phyloP scores from a whole-genome alignment of 2,797 vertebrate species.

The Euphonia xanthogaster region DNA sequence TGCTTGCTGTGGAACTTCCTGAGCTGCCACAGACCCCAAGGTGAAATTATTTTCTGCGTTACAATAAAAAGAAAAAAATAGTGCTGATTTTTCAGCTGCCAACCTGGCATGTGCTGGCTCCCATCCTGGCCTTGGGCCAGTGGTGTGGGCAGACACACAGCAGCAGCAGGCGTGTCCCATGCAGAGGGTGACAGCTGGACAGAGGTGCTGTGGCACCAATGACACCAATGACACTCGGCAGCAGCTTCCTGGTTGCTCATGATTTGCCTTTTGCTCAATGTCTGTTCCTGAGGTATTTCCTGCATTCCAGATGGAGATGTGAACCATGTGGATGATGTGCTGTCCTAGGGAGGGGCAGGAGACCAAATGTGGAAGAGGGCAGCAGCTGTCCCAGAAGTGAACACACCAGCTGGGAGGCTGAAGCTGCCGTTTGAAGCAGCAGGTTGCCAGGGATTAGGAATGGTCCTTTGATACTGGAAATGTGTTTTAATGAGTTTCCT shows the following conservation, averaged over 20 bases:
- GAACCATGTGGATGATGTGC: background rate
- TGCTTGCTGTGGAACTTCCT: background rate
- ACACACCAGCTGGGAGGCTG: background rate
- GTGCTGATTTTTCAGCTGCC: background rate
- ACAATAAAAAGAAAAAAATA: background rate
- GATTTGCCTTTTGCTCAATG: background rate
- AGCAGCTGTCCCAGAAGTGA: background rate
- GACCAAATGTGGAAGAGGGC: background rate
- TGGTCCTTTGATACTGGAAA: background rate
- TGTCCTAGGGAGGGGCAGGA: background rate
- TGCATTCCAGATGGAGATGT: background rate
- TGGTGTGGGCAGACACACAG: background rate
- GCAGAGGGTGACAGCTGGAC: background rate
- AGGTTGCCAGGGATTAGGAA: background rate
- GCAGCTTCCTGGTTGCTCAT: fast-evolving
- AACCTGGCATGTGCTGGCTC: background rate
- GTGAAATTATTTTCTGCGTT: background rate
- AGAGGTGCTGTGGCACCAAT: background rate
- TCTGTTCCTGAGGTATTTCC: background rate
- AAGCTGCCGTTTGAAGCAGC: background rate
- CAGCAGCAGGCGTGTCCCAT: background rate
- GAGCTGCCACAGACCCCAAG: background rate
- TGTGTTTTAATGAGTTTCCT: background rate
- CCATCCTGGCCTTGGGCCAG: background rate
- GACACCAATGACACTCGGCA: fast-evolving